Base-by-base conservation (phyloP, 2,888 invertebrate genomes). In the Schizaphis graminum region DNA sequence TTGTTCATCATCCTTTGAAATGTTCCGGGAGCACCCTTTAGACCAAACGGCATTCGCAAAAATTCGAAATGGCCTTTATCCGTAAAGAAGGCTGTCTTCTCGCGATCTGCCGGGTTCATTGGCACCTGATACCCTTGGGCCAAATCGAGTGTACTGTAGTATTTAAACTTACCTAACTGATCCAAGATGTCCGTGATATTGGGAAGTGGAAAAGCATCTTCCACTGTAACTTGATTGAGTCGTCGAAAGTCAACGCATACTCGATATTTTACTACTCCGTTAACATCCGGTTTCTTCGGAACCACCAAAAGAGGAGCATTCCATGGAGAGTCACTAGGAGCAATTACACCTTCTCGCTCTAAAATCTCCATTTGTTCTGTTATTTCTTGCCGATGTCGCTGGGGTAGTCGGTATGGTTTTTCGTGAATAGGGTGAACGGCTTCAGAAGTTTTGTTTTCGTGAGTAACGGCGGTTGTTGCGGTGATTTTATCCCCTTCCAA, bases 241-340 rank as follows among this genome's bases (percentile, higher is more conserved):
- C 94, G 91, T 49, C 87, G n/a, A 47, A 94, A 91, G 47, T 92
- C 94, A 10, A 94, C 49, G 24, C 88, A 56, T 7, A 94, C 53
- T 11, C 94, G 41, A 57, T 57, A 91, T 53, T 91, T 90, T n/a
- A 91, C 28, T 44, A 93, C 89, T 16, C 93, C 92, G 13, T 61
- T 47, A 28, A 77, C 41, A 85, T 94, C 94, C 10, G 49, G 56
- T 91, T 94, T 94, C 56, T 94, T 94, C 3, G 94, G 94, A 57
- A 94, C 94, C 26, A 94, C 94, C 7, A 85, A 44, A 10, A 94
- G 44, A 4, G 92, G 91, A 16, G 84, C 47, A 26, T 94, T 94
- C 91, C 89, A 94, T 16, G 94, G 91, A 35, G 47, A 47, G 16
- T 49, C n/a, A 44, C 85, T 91, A 10, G 47, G n/a, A 11, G 16